A percentile compares a stretch with the other conserved stretches of the same genome.
Evolutionary conservation across 2,113 vertebrate species (phyloP).

Genomic region (Triplophysa tibetana): DNA sequence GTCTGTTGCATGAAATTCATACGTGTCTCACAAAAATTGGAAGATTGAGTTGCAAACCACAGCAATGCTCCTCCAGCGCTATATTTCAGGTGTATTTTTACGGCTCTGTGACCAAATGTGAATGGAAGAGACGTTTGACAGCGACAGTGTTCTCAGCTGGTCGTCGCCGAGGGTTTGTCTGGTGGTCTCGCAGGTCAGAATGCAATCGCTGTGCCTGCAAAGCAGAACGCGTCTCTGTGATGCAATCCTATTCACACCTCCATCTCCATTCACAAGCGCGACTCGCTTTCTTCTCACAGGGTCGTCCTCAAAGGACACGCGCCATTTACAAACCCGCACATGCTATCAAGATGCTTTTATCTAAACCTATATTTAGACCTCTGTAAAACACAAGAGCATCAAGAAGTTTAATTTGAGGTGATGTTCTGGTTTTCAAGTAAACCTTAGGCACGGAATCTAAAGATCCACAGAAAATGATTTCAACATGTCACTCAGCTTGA

Average conservation of each 20-base stretch:
- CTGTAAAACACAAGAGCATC: neutral
- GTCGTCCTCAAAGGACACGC: conserved; percentile 46
- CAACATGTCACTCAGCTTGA: too few species aligned
- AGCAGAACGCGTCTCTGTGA: conserved; percentile 51
- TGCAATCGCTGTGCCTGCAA: conserved; percentile 37
- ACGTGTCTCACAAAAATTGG: neutral
- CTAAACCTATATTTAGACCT: conserved; percentile 17
- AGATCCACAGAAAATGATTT: too few species aligned
- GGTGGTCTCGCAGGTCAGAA: conserved; percentile 47
- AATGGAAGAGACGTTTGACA: conserved; percentile 37
- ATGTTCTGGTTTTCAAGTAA: too few species aligned
- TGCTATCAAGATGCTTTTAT: neutral
- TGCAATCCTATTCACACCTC: conserved; percentile 57
- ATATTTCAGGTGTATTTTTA: conserved; percentile 16
- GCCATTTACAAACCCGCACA: conserved; percentile 47
- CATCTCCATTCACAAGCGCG: conserved; percentile 34
- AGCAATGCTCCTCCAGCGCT: neutral
- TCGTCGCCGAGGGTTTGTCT: conserved; percentile 43
- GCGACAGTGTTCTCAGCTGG: conserved; percentile 36
- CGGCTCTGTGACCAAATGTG: neutral
- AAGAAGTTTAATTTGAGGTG: too few species aligned
- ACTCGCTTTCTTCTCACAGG: conserved; percentile 28
- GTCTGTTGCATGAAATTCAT: conserved; percentile 10
- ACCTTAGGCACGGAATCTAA: too few species aligned
- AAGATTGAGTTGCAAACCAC: neutral